These are phyloP conservation scores for Zophobas atratus DNA, from an alignment of 1,140 invertebrate genomes.

Conservation along the genomic window DNA sequence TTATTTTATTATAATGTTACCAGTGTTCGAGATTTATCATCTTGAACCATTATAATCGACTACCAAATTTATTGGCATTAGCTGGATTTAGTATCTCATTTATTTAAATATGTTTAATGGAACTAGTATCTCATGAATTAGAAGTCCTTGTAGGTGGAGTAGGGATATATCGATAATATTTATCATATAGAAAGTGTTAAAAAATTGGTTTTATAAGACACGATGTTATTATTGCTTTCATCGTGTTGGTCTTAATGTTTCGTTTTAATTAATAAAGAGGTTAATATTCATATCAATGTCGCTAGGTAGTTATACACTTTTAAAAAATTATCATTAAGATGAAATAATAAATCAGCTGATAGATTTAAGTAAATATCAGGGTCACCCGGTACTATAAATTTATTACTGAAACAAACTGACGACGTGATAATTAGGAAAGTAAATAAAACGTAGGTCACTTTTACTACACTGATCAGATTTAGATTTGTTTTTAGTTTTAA, in stretches of 20 bases:
- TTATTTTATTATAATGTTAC: slow-evolving; percentile 1
- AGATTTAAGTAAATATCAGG: slow-evolving; percentile 39
- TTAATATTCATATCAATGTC: slow-evolving; percentile 42
- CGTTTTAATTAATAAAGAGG: slow-evolving; percentile 34
- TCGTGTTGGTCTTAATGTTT: not conserved
- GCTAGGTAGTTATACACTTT: not conserved
- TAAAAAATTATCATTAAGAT: slow-evolving; percentile 24
- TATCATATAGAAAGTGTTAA: slow-evolving; percentile 28
- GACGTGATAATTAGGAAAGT: slow-evolving; percentile 3
- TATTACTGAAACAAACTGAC: slow-evolving; percentile 14
- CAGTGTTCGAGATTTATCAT: slow-evolving; percentile 20
- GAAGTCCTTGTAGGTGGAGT: slow-evolving; percentile 1
- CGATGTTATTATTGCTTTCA: slow-evolving; percentile 11
- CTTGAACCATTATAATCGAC: slow-evolving; percentile 20
- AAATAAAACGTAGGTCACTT: not conserved
- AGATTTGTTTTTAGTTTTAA: too few species aligned
- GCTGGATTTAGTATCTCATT: slow-evolving; percentile 14
- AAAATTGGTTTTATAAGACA: slow-evolving; percentile 7
- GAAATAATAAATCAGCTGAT: slow-evolving; percentile 25
- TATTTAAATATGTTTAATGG: slow-evolving; percentile 26
- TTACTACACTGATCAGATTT: too few species aligned
- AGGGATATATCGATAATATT: not conserved
- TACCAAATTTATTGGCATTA: slow-evolving; percentile 27
- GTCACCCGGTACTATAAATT: slow-evolving; percentile 27
- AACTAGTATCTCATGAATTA: slow-evolving; percentile 19